Base-by-base conservation (phyloP, 2,113 vertebrate species). In the Callaeas wilsoni region DNA sequence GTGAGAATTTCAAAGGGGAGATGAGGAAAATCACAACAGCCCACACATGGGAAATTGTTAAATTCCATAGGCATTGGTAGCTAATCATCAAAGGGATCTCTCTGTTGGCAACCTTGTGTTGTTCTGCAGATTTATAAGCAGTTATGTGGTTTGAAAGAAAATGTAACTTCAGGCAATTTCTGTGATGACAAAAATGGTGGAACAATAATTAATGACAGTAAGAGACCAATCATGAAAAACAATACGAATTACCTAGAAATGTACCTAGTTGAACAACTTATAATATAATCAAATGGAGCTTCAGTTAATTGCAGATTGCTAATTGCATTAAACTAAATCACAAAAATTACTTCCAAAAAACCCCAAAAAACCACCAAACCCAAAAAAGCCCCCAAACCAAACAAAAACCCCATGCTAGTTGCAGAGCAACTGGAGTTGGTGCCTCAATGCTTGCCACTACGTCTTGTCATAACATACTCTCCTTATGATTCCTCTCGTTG, bases 1-100 rank as follows among this genome's bases (percentile, higher is more conserved):
- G 79, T 68, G 17, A 91, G n/a, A 82, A 82, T 73, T 90, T 90
- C 44, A 79, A 77, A 90, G 23, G 16, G 21, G 17, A 90, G n/a
- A 70, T 27, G 30, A 90, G 15, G 76, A 90, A 90, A 92, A 86
- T 55, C 46, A 74, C 59, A 90, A 55, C 18, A 86, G 42, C 7
- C 75, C 26, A 7, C 53, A 42, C 6, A 32, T 5, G 1, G 42
- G 7, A 87, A 92, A 80, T 29, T 57, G 26, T 77, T 63, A 55
- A 49, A 89, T 87, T 79, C 30, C 46, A 57, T n/a, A 87, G 21
- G 16, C 50, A 62, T 82, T 85, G 93, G 55, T 42, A 91, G 39
- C 2, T 37, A 29, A 78, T 17, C 50, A 82, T 59, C 30, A 83
- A 80, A 94, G 15, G 29, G 6, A 73, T 83, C n/a, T 27, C 18